Conservation (phyloP, 2,113 vertebrate genomes). For the Dipodomys spectabilis region DNA sequence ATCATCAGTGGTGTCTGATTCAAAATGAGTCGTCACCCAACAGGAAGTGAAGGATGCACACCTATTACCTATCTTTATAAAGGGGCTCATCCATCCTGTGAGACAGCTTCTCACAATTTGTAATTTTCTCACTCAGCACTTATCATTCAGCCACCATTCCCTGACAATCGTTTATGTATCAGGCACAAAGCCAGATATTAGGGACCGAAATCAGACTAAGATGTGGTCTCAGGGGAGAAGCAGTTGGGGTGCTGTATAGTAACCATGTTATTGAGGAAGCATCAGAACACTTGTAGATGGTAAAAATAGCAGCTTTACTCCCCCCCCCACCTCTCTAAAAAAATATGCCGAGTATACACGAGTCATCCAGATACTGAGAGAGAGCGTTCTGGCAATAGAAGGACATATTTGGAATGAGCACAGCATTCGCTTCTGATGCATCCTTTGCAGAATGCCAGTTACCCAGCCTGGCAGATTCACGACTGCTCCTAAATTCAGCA, state of each 20-base stretch:
- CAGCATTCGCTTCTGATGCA: not conserved
- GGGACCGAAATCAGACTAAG: not conserved
- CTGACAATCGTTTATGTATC: slow-evolving; percentile 64
- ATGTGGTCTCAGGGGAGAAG: not conserved
- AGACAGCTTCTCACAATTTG: not conserved
- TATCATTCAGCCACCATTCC: slow-evolving; percentile 59
- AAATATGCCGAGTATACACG: not conserved
- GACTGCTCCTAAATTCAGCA: fast-evolving
- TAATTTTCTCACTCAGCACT: slow-evolving; percentile 23
- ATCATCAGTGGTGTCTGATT: not conserved
- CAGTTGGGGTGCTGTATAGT: not conserved
- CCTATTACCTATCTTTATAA: not conserved
- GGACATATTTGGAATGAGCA: slow-evolving; percentile 5
- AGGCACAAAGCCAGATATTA: not conserved
- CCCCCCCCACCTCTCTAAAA: not conserved
- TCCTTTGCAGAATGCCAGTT: not conserved
- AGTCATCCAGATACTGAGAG: not conserved
- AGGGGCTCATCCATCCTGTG: not conserved
- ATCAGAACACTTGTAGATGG: not conserved
- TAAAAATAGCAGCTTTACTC: slow-evolving; percentile 62
- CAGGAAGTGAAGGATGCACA: too few relatives aligned
- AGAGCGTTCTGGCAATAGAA: slow-evolving; percentile 24
- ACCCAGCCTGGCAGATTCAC: not conserved
- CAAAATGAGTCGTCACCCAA: not conserved
- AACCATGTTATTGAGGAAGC: slow-evolving; percentile 10